phyloP scores from a whole-genome alignment of 1,140 invertebrate species.

The Diachasmimorpha longicaudata region DNA sequence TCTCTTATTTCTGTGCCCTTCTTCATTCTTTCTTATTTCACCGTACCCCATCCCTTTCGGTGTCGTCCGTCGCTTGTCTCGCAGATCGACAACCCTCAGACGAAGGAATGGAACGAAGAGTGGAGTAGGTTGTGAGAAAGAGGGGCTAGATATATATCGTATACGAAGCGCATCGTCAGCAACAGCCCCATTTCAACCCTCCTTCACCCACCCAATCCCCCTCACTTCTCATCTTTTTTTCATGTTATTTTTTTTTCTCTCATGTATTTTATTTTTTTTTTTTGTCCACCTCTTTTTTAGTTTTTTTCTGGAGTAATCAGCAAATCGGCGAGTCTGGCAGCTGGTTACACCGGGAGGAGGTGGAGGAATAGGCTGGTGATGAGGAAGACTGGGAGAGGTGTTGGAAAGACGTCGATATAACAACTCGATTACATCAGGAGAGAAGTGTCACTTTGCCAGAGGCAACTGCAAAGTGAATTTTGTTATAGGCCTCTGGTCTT shows the following conservation, averaged over 20 bases:
- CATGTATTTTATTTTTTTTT: conserved; percentile 4
- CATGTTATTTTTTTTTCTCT: background rate
- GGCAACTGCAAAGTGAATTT: conserved; percentile 46
- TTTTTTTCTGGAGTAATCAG: conserved; percentile 45
- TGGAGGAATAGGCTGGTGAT: background rate
- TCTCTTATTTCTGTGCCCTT: background rate
- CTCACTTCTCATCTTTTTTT: background rate
- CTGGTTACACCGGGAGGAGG: background rate
- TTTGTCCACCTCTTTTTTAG: conserved; percentile 23
- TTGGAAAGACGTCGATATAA: conserved; percentile 52
- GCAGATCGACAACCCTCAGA: conserved; percentile 3
- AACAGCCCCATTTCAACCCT: conserved; percentile 25
- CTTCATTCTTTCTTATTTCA: background rate
- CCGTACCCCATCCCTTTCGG: background rate
- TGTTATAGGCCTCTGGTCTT: conserved; percentile 38
- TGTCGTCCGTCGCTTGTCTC: conserved; percentile 11
- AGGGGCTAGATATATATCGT: conserved; percentile 15
- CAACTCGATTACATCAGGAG: conserved; percentile 53
- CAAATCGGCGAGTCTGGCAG: conserved; percentile 49
- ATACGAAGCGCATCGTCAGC: conserved; percentile 35
- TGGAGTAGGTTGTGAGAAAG: conserved; percentile 21
- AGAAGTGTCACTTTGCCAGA: conserved; percentile 53
- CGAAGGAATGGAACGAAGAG: conserved; percentile 13
- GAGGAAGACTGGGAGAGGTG: background rate
- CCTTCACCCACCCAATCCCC: background rate